A percentile compares a stretch with the other conserved stretches of the same genome.
Conservation (phyloP, 2,888 invertebrate species). For the Zygothrica quintamaculata region DNA sequence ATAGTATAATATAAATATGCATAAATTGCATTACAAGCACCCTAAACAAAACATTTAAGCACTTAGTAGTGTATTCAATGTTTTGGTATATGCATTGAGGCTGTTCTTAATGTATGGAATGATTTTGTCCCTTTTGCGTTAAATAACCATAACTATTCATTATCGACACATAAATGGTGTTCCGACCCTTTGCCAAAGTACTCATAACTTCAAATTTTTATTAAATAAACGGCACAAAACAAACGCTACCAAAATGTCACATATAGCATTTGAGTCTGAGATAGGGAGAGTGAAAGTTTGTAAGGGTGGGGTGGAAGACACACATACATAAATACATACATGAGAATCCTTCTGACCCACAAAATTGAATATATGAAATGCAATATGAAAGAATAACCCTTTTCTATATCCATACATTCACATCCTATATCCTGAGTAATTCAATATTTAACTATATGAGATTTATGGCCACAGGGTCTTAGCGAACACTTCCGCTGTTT, state of each 20-base stretch:
- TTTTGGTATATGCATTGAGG: slow-evolving; percentile 24
- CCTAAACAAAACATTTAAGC: slow-evolving; percentile 68
- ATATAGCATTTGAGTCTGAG: slow-evolving; percentile 17
- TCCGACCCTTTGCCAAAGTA: slow-evolving; percentile 39
- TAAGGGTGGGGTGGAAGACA: background rate
- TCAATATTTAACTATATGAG: slow-evolving; percentile 82
- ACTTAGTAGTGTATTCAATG: slow-evolving; percentile 32
- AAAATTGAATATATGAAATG: slow-evolving; percentile 61
- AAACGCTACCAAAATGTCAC: slow-evolving; percentile 60
- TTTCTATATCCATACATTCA: slow-evolving; percentile 35
- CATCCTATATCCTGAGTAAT: slow-evolving; percentile 72
- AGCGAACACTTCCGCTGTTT: slow-evolving; percentile 62
- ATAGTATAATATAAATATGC: slow-evolving; percentile 64
- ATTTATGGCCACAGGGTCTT: slow-evolving; percentile 77
- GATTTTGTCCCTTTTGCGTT: slow-evolving; percentile 48
- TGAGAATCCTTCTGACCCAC: slow-evolving; percentile 74
- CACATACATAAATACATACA: slow-evolving; percentile 54
- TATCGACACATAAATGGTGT: slow-evolving; percentile 73
- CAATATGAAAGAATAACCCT: slow-evolving; percentile 51
- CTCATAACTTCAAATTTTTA: slow-evolving; percentile 81
- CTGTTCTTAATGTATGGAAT: slow-evolving; percentile 53
- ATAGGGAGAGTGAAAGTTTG: slow-evolving; percentile 7
- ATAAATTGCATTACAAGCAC: slow-evolving; percentile 77
- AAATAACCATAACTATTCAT: slow-evolving; percentile 80
- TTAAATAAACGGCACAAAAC: slow-evolving; percentile 70